Evolutionary conservation across 2,888 invertebrate genomes (phyloP).

Genomic region (Mesorhabditis belari): DNA sequence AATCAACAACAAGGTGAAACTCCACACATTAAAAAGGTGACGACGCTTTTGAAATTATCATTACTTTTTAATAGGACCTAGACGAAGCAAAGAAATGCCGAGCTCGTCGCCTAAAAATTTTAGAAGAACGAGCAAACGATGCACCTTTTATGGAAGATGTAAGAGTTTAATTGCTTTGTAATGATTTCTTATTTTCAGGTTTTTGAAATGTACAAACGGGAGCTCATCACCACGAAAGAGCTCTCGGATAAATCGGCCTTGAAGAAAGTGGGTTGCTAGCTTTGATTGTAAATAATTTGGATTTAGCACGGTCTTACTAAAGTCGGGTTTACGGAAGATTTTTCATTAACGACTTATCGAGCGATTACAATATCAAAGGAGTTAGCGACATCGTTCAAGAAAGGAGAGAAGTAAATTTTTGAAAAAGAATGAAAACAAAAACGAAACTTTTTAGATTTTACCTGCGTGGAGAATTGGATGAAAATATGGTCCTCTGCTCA

Average conservation of each 20-base stretch:
- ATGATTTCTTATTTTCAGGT: neutral
- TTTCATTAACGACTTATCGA: neutral
- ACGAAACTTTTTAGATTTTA: neutral
- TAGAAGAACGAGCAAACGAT: neutral
- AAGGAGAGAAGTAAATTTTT: neutral
- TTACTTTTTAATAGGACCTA: neutral
- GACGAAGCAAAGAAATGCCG: neutral
- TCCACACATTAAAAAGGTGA: no score
- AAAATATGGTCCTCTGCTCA: neutral
- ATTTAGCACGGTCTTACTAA: neutral
- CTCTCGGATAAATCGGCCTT: neutral
- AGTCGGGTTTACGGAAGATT: neutral
- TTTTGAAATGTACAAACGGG: neutral
- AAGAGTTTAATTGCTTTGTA: neutral
- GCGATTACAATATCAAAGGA: neutral
- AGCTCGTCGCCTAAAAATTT: neutral
- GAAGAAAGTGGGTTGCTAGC: neutral
- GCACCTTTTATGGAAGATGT: neutral
- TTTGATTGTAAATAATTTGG: neutral
- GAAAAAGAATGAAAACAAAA: neutral
- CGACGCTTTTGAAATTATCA: no score
- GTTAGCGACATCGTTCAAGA: neutral
- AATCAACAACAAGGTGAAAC: no score
- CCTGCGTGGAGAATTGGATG: neutral
- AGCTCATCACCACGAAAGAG: neutral